Base-by-base conservation (phyloP, 2,888 invertebrate species). In the Corythucha ciliata region DNA sequence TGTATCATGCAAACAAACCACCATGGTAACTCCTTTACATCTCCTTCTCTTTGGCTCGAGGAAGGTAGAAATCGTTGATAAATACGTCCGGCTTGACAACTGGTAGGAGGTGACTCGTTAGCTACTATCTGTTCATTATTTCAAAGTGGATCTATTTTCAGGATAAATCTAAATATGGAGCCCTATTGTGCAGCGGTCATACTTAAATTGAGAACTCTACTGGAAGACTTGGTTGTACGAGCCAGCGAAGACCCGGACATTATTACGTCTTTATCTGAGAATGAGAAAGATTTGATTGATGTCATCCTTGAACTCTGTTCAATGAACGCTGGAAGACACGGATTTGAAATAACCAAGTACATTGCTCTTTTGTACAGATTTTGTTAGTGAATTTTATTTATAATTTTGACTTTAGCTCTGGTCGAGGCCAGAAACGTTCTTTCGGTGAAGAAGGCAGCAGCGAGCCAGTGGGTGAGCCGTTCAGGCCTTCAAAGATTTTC, bases 1-100 rank as follows among this genome's bases (percentile, higher is more conserved):
- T 1, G 91, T 98, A 44, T 85, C 89, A 12, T 96, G 96, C 69
- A 97, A 97, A 67, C 93, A 94, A 71, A 80, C 89, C 78, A 87
- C 91, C 2, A 94, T 94, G 91, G 87, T 97, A 5, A 81, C 92
- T 1, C 93, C 97, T 0, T 70, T 97, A 56, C 94, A 97, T 66
- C 72, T 98, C 34, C 68, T 98, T 59, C 72, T 98, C 32, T 96
- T 97, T 67, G 96, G 89, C 0, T 81, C 84, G n/a, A 77, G 91
- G 41, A 89, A 87, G 70, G 81, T 87, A 0, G 89, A 91, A 62
- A 80, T 79, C 64, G 71, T 83, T 1, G 83, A 85, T 49, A 76
- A 78, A 44, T 70, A 83, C 21, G 80, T 94, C 2, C 78, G 84
- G 1, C 69, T 97, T 2, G 97, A 97, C 70, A 88, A 89, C 67